These are phyloP conservation scores for Tympanuchus pallidicinctus DNA, from an alignment of 2,113 vertebrate genomes.

Conservation along the genomic window DNA sequence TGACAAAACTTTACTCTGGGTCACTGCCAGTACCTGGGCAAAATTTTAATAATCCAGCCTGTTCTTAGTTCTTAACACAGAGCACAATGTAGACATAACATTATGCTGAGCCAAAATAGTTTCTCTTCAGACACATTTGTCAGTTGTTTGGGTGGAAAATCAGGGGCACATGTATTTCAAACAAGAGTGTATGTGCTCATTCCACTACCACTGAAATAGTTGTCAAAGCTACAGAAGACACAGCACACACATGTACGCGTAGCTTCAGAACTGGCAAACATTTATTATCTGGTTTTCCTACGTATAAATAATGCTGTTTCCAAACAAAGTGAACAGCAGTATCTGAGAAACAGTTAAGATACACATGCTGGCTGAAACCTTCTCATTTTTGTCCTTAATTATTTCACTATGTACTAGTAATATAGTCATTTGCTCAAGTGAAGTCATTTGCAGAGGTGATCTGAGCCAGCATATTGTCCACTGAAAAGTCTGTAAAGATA, in stretches of 20 bases:
- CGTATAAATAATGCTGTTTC: not conserved
- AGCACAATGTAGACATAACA: not conserved
- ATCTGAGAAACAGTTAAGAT: not conserved
- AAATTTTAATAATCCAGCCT: not conserved
- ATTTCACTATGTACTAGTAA: not conserved
- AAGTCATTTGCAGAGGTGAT: not conserved
- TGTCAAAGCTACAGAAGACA: not conserved
- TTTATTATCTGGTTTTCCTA: not conserved
- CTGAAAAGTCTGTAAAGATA: not conserved
- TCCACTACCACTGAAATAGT: not conserved
- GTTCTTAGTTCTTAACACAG: not conserved
- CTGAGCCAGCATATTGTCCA: not conserved
- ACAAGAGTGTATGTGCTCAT: not conserved
- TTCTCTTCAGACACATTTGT: constrained; percentile 8
- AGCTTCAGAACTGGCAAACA: not conserved
- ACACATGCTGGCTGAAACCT: not conserved
- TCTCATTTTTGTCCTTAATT: not conserved
- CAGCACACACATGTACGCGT: not conserved
- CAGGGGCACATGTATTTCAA: not conserved
- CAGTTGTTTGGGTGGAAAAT: constrained; percentile 4
- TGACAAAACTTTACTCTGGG: not conserved
- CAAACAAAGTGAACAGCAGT: not conserved
- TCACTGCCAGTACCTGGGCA: not conserved
- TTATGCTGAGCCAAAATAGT: not conserved
- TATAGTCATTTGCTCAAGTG: not conserved